Evolutionary conservation across 1,140 invertebrate species (phyloP).

Genomic region (Trissolcus basalis): DNA sequence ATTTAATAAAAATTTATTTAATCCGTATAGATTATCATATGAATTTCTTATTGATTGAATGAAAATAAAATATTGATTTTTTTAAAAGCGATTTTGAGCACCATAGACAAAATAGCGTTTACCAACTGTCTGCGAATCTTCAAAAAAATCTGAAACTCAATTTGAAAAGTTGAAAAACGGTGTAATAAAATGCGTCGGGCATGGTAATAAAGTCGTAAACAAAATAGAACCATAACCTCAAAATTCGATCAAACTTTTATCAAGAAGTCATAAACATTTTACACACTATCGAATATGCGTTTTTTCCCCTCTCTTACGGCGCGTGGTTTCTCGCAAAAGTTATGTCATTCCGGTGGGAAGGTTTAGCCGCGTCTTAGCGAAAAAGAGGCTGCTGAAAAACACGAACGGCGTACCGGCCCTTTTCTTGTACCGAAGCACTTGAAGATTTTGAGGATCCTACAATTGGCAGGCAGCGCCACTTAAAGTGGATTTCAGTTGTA

Average conservation of each 20-base stretch:
- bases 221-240: slow-evolving; percentile 17
- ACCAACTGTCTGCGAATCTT: too few species aligned
- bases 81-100: too few species aligned
- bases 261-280: slow-evolving; percentile 18
- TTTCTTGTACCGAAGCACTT: slow-evolving; percentile 35
- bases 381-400: slow-evolving; percentile 24
- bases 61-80: too few species aligned
- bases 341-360: slow-evolving; percentile 20
- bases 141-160: too few species aligned
- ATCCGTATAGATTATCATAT: too few species aligned
- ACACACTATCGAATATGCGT: background rate
- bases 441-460: slow-evolving; percentile 32
- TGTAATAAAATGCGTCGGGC: background rate
- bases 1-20: too few species aligned
- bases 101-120: too few species aligned
- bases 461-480: slow-evolving; percentile 41
- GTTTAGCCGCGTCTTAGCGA: slow-evolving; percentile 29
- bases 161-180: too few species aligned
- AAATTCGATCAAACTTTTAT: slow-evolving; percentile 29
- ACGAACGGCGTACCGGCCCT: slow-evolving; percentile 27
- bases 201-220: slow-evolving; percentile 12
- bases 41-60: too few species aligned
- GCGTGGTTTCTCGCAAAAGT: slow-evolving; percentile 11
- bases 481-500: slow-evolving; percentile 25
- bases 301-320: background rate